Base-by-base conservation (phyloP, 2,113 vertebrate species). In the Nannospalax galili region DNA sequence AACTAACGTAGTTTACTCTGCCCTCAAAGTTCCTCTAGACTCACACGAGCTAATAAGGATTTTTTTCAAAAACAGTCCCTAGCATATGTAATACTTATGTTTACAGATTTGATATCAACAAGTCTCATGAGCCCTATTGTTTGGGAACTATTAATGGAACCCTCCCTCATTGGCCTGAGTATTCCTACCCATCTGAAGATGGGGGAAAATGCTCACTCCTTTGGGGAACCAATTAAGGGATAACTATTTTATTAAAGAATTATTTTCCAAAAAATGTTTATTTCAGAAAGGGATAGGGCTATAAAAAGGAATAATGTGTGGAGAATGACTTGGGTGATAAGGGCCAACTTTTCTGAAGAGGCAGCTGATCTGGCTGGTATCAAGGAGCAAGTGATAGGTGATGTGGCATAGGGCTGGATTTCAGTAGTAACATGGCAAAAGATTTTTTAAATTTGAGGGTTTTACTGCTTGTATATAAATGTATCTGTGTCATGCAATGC, bases 211-310 rank as follows among this genome's bases (percentile, higher is more conserved):
- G 35, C 1, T n/a, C 28, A n/a, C 2, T 15, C 15, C 24, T 67
- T 74, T 40, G 9, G 1, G 8, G 58, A 28, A 28, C 10, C 32
- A 82, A 40, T 30, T 91, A 11, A 78, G 30, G 60, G 56, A 9
- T 82, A 64, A 87, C 20, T 67, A 40, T 85, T 75, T 80, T 26
- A 79, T 74, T 10, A 67, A 96, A 79, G 26, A 64, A n/a, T 30
- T 56, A 73, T 65, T 90, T n/a, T 65, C 1, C 40, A 45, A 70
- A 64, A 82, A 82, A 42, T 64, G 12, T 86, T 77, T 26, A 79
- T 64, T 81, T 90, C 45, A 81, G 77, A 70, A 69, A 81, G 35
- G 15, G 15, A 35, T 15, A 81, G 20, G 37, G 16, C 56, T 72
- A 6, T 42, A 30, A 48, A 64, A 62, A 74, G 72, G 42, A 88